Evolutionary conservation across 1,140 invertebrate species (phyloP), one percentile per base, ranked within the genome.

Genomic region (Vanessa tameamea): DNA sequence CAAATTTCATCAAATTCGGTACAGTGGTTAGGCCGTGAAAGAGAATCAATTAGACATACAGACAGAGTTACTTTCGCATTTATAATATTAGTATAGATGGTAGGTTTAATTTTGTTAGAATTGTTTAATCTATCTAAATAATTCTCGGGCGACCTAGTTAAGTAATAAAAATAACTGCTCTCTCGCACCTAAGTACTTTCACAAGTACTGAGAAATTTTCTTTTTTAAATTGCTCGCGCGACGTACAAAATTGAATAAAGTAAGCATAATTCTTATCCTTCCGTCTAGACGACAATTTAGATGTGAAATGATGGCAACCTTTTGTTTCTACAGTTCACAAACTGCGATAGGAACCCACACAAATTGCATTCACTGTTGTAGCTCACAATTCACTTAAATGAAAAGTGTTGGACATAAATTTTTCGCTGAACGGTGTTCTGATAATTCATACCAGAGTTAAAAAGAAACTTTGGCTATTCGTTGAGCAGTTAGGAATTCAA

Each of bases 201-300:
- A 13, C 20, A 13, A 64, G 50, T 64, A 53, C n/a, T 64, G 14
- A 53, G 37, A 64, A 37, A 48, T 15, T 69, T 69, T 63, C 57
- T 69, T 55, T 72, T 64, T 48, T 20, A 69, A 74, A 74, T 69
- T 43, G 48, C 55, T 53, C 31, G 47, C 59, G 48, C 31, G 65
- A 59, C 66, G 47, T 47, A 73, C 50, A 61, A 50, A 74, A 69
- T 74, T 69, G 67, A 69, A 74, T 74, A 74, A 74, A 74, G 51
- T 31, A 69, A 74, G 67, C 31, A 69, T 69, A 69, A 74, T 69
- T 74, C 68, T 74, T 64, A 68, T 64, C 72, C 47, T 68, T 69
- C 72, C 67, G 65, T 74, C 72, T 73, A 72, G 70, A 72, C 63
- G 71, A 73, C 71, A 73, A 69, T 64, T 69, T 74, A 74, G 61